Evolutionary conservation across 2,113 vertebrate genomes (phyloP).

Genomic region (Macrotus californicus): DNA sequence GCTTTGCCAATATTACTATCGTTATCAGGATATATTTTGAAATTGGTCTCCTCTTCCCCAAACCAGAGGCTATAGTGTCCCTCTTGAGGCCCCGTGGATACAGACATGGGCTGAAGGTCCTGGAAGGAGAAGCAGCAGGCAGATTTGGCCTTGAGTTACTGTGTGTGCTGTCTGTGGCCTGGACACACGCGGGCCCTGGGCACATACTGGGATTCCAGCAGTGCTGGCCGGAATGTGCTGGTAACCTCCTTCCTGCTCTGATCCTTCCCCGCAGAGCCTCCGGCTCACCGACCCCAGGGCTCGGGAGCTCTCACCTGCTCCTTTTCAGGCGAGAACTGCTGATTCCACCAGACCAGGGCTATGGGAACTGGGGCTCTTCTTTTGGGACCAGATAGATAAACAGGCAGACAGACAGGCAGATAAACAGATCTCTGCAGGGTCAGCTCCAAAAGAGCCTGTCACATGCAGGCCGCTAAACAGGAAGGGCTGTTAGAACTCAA

Average conservation of each 20-base stretch:
- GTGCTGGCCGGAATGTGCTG: too few species aligned
- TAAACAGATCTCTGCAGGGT: neutral
- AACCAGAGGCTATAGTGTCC: neutral
- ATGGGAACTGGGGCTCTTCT: neutral
- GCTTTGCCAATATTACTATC: neutral
- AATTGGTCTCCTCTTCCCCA: neutral
- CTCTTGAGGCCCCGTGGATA: neutral
- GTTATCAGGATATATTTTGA: neutral
- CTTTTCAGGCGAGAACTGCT: neutral
- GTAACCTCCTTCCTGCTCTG: neutral
- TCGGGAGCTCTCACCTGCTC: neutral
- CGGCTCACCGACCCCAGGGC: neutral
- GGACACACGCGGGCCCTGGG: neutral
- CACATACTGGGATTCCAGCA: neutral
- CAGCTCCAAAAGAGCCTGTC: neutral
- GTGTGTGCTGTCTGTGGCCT: neutral
- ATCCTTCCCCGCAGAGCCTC: neutral
- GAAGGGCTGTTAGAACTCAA: neutral
- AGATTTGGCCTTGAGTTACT: neutral
- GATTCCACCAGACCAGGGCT: neutral
- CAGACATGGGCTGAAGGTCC: neutral
- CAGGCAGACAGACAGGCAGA: neutral
- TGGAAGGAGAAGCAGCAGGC: neutral
- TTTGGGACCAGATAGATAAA: neutral
- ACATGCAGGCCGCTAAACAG: neutral